These are phyloP conservation scores for Lutjanus campechanus DNA, from an alignment of 2,797 vertebrate genomes.

Conservation along the genomic window DNA sequence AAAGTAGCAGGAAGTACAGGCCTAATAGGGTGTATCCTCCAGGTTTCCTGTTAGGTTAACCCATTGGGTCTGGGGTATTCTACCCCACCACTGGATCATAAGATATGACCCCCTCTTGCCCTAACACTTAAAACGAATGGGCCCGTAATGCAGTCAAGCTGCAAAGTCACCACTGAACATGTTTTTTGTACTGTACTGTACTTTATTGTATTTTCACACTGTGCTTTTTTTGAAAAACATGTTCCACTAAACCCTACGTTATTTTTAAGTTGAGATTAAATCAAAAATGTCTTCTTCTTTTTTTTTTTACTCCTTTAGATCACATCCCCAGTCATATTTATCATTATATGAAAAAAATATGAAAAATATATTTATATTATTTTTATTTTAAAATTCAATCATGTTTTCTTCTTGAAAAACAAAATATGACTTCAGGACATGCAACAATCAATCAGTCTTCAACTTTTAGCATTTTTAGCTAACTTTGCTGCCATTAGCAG, in stretches of 20 bases:
- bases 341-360: too few species aligned
- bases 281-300: too few species aligned
- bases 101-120: constrained; percentile 60
- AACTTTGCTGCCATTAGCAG: too few species aligned
- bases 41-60: constrained; percentile 84
- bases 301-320: too few species aligned
- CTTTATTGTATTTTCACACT: constrained; percentile 1
- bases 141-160: constrained; percentile 66
- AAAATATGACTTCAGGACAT: too few species aligned
- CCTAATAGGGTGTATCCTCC: constrained; percentile 88
- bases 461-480: too few species aligned
- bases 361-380: too few species aligned
- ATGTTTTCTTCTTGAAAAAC: too few species aligned
- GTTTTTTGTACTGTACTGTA: neutral
- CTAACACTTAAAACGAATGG: constrained; percentile 63
- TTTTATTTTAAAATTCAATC: too few species aligned
- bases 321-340: too few species aligned
- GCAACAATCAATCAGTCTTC: too few species aligned
- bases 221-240: constrained; percentile 14
- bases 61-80: constrained; percentile 73
- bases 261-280: neutral
- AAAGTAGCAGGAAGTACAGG: constrained; percentile 86
- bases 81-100: constrained; percentile 60
- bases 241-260: neutral
- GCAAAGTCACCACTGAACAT: constrained; percentile 34